Conservation (phyloP, 2,797 vertebrate genomes). For the Coregonus sp. region DNA sequence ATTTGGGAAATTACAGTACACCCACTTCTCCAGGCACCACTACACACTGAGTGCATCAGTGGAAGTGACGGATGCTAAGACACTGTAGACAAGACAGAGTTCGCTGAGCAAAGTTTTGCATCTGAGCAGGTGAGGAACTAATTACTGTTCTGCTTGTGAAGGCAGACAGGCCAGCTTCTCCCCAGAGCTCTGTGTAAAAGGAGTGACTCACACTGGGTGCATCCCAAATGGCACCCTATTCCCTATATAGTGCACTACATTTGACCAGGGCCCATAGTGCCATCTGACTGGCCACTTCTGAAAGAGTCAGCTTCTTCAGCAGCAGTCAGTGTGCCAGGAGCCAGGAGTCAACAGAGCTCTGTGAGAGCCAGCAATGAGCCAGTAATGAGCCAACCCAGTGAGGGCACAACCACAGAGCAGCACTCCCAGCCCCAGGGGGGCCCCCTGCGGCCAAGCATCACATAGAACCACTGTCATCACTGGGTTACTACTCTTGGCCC, state of each 20-base stretch:
- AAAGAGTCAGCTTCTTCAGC: not conserved
- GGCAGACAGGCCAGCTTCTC: too few species aligned
- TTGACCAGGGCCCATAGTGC: not conserved
- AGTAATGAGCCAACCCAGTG: not conserved
- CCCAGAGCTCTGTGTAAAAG: too few species aligned
- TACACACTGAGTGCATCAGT: too few species aligned
- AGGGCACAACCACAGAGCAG: conserved; percentile 60
- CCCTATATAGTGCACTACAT: not conserved
- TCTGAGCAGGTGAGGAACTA: too few species aligned
- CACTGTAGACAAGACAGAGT: too few species aligned
- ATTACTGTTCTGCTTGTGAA: too few species aligned
- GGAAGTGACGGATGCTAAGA: too few species aligned
- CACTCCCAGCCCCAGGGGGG: conserved; percentile 57
- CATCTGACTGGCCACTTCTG: not conserved
- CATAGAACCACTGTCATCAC: conserved; percentile 46
- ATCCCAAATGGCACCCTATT: not conserved
- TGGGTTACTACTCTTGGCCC: not conserved
- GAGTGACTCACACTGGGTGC: too few species aligned
- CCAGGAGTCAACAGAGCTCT: not conserved
- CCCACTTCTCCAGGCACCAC: too few species aligned
- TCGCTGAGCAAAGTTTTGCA: too few species aligned
- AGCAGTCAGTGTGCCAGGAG: not conserved
- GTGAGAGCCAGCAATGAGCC: not conserved
- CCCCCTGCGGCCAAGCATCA: conserved; percentile 55
- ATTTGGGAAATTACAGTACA: too few species aligned